These are phyloP conservation scores for Cantharis rustica DNA, from an alignment of 2,888 invertebrate species.

Conservation along the genomic window DNA sequence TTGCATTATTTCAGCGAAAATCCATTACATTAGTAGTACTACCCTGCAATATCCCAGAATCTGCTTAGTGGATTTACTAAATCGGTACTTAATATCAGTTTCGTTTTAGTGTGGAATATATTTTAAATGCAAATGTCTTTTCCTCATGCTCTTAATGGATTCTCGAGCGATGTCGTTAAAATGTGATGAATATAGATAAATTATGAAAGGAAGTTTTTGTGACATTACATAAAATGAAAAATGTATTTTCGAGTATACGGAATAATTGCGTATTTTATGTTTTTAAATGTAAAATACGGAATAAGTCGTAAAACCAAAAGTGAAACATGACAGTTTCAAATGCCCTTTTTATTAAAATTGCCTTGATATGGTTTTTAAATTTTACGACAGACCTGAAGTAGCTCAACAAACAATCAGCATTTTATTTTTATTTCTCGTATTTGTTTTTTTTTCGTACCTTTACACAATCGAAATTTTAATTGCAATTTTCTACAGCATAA, in stretches of 20 bases:
- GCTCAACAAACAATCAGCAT: background rate
- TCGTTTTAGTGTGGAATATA: background rate
- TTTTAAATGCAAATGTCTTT: conserved; percentile 9
- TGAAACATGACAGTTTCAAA: background rate
- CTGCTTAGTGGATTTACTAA: background rate
- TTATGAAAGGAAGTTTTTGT: background rate
- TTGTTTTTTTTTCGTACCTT: background rate
- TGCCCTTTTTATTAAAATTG: background rate
- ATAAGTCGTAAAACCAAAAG: background rate
- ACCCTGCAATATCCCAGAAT: background rate
- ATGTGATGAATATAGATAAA: conserved; percentile 1
- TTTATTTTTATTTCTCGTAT: background rate
- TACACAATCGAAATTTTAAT: background rate
- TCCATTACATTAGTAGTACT: background rate
- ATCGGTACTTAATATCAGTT: background rate
- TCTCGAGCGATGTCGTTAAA: background rate
- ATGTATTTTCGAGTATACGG: background rate
- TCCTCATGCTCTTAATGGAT: conserved; percentile 1
- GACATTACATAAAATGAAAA: background rate
- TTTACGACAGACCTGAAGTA: background rate
- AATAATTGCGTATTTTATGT: background rate
- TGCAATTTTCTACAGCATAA: background rate
- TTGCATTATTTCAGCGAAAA: background rate
- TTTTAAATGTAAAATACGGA: background rate
- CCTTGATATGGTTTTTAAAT: background rate